Evolutionary conservation across 2,113 vertebrate genomes (phyloP).

Genomic region (Ptilorrhoa leucosticta): DNA sequence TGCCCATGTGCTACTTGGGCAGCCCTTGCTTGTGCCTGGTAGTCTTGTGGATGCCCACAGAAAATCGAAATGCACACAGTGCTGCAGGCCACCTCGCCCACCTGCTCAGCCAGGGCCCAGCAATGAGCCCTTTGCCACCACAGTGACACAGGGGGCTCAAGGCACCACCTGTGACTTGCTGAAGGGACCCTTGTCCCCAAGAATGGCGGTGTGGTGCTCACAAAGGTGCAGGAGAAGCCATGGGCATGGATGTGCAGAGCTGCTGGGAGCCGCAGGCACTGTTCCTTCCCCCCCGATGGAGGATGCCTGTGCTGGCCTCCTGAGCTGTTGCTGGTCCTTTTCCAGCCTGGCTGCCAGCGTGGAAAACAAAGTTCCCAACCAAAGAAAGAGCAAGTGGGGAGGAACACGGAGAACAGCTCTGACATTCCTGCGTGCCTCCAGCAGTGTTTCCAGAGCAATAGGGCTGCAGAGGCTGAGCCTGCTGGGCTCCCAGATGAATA

Average conservation of each 20-base stretch:
- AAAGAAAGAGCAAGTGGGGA: not conserved
- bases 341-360: not conserved
- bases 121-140: not conserved
- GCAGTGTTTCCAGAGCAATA: not conserved
- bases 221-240: not conserved
- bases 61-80: rapidly evolving
- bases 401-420: not conserved
- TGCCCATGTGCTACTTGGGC: not conserved
- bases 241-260: not conserved
- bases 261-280: not conserved
- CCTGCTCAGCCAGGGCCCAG: not conserved
- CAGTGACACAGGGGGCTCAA: not conserved
- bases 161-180: not conserved
- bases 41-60: not conserved
- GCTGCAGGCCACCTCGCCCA: not conserved
- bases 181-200: not conserved
- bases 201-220: rapidly evolving
- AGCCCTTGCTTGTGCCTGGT: not conserved
- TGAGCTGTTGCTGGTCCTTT: not conserved
- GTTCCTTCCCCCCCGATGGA: rapidly evolving
- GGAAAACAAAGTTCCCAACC: not conserved
- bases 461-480: not conserved
- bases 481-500: not conserved
- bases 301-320: not conserved
- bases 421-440: not conserved